A percentile compares a stretch with the other conserved stretches of the same genome.
Evolutionary conservation across 2,797 vertebrate genomes (phyloP).

Genomic region (Trachops cirrhosus): DNA sequence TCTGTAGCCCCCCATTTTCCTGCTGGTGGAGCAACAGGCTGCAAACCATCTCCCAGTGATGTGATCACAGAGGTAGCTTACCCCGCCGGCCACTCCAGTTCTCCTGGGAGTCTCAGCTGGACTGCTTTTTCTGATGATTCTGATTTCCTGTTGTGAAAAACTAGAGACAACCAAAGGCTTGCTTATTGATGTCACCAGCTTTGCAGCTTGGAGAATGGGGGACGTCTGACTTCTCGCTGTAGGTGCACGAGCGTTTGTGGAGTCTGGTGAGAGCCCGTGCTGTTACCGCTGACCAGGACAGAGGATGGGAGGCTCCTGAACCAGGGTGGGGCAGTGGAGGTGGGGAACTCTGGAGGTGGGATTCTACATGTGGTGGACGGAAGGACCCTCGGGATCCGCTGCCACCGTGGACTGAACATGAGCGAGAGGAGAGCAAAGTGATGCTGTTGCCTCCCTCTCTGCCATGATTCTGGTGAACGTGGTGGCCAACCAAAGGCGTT

Average conservation of each 20-base stretch:
- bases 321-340: neutral
- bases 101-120: slow-evolving; percentile 31
- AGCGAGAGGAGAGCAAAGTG: neutral
- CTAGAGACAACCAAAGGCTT: neutral
- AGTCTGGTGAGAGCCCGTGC: no score
- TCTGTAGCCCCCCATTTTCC: slow-evolving; percentile 62
- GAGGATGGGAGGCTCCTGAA: neutral
- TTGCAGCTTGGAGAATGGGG: neutral
- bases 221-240: neutral
- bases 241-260: no score
- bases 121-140: slow-evolving; percentile 34
- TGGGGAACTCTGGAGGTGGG: rapidly evolving
- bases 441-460: neutral
- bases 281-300: rapidly evolving
- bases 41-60: slow-evolving; percentile 57
- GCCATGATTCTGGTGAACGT: neutral
- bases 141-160: slow-evolving; percentile 49
- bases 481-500: neutral
- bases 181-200: no score
- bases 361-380: neutral
- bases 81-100: slow-evolving; percentile 3
- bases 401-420: rapidly evolving
- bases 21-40: slow-evolving; percentile 57
- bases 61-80: slow-evolving; percentile 43
- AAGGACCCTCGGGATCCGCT: no score